Evolutionary conservation across 2,888 invertebrate species (phyloP).

Genomic region (Fragum fragum): DNA sequence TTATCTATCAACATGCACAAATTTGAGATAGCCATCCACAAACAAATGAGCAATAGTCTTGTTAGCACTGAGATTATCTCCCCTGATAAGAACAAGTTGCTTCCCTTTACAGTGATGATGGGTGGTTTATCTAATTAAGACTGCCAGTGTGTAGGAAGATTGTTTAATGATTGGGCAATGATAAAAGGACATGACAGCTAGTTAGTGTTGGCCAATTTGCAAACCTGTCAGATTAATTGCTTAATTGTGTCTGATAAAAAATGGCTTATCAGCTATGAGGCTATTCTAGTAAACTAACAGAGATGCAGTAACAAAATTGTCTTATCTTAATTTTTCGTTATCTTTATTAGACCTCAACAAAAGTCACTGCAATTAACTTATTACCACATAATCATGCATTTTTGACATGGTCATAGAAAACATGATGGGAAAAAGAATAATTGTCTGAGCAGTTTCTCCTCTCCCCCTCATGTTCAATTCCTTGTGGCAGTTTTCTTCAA

Average conservation of each 20-base stretch:
- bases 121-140: conserved; percentile 11
- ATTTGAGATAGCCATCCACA: conserved; percentile 12
- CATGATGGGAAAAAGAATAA: too few species aligned
- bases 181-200: conserved; percentile 25
- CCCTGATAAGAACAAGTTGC: conserved; percentile 25
- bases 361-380: too few species aligned
- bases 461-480: too few species aligned
- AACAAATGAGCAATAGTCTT: neutral
- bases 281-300: conserved; percentile 3
- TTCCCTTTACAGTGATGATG: conserved; percentile 28
- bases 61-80: conserved; percentile 28
- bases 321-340: neutral
- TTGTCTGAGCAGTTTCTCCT: too few species aligned
- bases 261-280: neutral
- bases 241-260: conserved; percentile 26
- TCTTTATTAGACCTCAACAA: neutral
- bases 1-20: neutral
- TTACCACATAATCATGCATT: too few species aligned
- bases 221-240: conserved; percentile 35
- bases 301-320: neutral
- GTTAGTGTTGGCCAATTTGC: conserved; percentile 34
- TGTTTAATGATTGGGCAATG: conserved; percentile 15
- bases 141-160: neutral
- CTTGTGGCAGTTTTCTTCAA: too few species aligned
- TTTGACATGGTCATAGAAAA: too few species aligned